Evolutionary conservation across 2,797 vertebrate species (phyloP).

Genomic region (Anniella stebbinsi): DNA sequence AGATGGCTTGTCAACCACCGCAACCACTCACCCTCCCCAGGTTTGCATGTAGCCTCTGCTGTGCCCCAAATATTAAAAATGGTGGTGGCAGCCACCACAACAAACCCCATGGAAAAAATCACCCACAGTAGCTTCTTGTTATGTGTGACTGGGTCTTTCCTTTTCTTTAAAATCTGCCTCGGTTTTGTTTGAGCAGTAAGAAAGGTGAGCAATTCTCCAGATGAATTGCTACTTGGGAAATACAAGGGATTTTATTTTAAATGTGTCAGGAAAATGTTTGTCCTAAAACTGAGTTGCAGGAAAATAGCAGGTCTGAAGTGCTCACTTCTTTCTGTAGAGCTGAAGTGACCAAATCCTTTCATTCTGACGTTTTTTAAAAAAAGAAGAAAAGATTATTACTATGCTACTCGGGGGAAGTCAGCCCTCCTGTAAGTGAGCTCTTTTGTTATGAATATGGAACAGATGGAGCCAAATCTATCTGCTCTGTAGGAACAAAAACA

Average conservation of each 20-base stretch:
- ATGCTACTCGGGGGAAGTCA: conserved; percentile 78
- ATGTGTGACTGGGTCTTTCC: neutral
- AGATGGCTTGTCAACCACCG: too few relatives aligned
- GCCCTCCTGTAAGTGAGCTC: conserved; percentile 80
- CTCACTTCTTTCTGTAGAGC: conserved; percentile 70
- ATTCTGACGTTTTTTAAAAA: conserved; percentile 63
- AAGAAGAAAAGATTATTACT: conserved; percentile 83
- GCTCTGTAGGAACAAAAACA: conserved; percentile 85
- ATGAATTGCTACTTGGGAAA: neutral
- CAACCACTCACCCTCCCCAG: too few relatives aligned
- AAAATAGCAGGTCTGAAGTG: conserved; percentile 67
- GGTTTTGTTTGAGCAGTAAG: conserved; percentile 34
- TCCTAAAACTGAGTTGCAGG: conserved; percentile 59
- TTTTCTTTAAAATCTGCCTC: conserved; percentile 24
- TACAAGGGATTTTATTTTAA: conserved; percentile 50
- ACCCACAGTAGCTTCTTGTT: too few relatives aligned
- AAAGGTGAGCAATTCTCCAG: conserved; percentile 29
- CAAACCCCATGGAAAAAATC: too few relatives aligned
- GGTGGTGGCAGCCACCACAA: too few relatives aligned
- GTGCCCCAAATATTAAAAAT: too few relatives aligned
- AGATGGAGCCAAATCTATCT: conserved; percentile 86
- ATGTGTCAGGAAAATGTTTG: conserved; percentile 49
- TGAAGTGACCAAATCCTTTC: conserved; percentile 79
- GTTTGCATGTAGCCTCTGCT: too few relatives aligned
- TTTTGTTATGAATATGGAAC: conserved; percentile 89